These are phyloP conservation scores for Caenorhabditis brenneri DNA, from an alignment of 1,140 invertebrate genomes.

Conservation along the genomic window DNA sequence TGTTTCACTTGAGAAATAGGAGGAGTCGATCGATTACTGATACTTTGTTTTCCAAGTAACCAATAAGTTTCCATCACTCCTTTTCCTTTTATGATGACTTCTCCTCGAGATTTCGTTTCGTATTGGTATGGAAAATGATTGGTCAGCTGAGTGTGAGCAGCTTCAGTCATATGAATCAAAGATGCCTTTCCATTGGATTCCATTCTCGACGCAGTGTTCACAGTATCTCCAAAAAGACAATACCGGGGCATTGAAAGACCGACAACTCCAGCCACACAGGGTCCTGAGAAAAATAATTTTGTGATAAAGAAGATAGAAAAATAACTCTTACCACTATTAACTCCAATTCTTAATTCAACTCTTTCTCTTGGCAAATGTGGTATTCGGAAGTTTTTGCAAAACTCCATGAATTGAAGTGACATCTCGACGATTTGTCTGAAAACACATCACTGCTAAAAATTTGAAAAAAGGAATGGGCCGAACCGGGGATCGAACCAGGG, in stretches of 20 bases:
- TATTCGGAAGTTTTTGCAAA: conserved; percentile 82
- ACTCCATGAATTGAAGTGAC: conserved; percentile 70
- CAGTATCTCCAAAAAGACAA: conserved; percentile 84
- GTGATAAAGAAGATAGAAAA: background rate
- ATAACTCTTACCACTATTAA: conserved; percentile 71
- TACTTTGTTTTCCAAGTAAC: conserved; percentile 22
- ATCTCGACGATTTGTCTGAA: conserved; percentile 75
- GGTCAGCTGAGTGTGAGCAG: background rate
- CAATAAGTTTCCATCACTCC: conserved; percentile 49
- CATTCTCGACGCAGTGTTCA: conserved; percentile 89
- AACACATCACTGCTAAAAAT: no score
- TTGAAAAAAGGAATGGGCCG: conserved; percentile 27
- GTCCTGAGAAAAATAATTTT: conserved; percentile 40
- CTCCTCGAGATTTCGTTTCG: conserved; percentile 38
- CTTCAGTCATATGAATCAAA: conserved; percentile 79
- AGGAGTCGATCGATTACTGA: background rate
- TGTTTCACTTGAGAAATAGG: background rate
- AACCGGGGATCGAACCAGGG: conserved; percentile 66
- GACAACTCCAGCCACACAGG: conserved; percentile 66
- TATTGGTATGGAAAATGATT: conserved; percentile 13
- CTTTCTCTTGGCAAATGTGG: conserved; percentile 83
- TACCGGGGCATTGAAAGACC: conserved; percentile 72
- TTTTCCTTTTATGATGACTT: conserved; percentile 57
- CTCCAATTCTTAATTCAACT: conserved; percentile 79
- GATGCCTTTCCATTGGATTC: conserved; percentile 79